Base-by-base conservation (phyloP, 2,113 vertebrate genomes). In the Theristicus caerulescens region DNA sequence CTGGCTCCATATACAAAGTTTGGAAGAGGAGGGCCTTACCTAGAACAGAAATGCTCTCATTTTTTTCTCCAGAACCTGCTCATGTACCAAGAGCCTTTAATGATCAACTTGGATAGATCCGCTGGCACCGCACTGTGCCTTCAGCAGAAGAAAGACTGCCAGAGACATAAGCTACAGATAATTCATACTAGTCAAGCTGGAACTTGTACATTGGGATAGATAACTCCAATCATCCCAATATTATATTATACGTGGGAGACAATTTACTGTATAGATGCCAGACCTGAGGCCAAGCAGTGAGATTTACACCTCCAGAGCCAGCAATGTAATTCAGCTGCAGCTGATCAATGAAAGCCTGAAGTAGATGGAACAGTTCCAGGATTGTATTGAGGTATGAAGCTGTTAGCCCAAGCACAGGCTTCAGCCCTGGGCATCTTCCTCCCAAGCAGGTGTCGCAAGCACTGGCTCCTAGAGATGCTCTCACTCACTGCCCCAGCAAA, bases 331-430 rank as follows among this genome's bases (percentile, higher is more conserved):
- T 91, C 54, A 85, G 26, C 57, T 83, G 32, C 38, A 84, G n/a
- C 69, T 93, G 83, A 76, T 86, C 94, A 40, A 24, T 87, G 65
- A 31, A 69, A 93, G 44, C 18, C 73, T 89, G 47, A 82, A 88
- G 82, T 14, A 78, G 47, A 44, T 54, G 40, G 65, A 81, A 7
- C 51, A 76, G 73, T 44, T 94, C 65, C 70, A 69, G 55, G 57
- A 29, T 2, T 69, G 18, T 66, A 44, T 15, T 0, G 3, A 72
- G 74, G 79, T 47, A 25, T 1, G 3, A 86, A 86, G 44, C 38
- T 2, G 5, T 91, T 51, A 64, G 8, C 18, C 17, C 0, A 0
- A 42, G 65, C 3, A 1, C 64, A 32, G 15, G 6, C 10, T 74
- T 38, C 64, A 76, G 47, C n/a, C 36, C 20, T 46, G 46, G 69